phyloP scores from a whole-genome alignment of 2,797 vertebrate species.

The Ficedula albicollis region DNA sequence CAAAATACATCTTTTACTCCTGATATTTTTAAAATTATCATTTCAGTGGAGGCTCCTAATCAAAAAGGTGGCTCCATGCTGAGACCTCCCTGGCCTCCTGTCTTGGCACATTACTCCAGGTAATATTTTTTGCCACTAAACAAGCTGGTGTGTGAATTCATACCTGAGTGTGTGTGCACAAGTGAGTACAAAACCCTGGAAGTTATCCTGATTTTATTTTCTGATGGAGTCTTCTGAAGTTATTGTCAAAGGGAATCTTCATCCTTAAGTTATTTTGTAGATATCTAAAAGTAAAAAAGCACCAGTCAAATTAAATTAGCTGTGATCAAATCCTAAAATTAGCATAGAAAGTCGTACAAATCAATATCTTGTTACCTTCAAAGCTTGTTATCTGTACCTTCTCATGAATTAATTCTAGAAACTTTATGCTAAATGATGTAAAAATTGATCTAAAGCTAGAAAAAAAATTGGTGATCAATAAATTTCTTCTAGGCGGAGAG shows the following conservation, averaged over 20 bases:
- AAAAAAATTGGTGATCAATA: slow-evolving; percentile 71
- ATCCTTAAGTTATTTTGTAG: not conserved
- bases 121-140: not conserved
- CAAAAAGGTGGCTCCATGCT: not conserved
- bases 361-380: slow-evolving; percentile 74
- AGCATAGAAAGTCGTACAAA: slow-evolving; percentile 64
- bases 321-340: slow-evolving; percentile 66
- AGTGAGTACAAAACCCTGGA: not conserved
- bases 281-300: slow-evolving; percentile 35
- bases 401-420: slow-evolving; percentile 65
- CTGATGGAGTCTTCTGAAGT: not conserved
- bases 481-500: slow-evolving; percentile 66
- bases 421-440: slow-evolving; percentile 67
- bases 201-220: not conserved
- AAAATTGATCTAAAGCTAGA: slow-evolving; percentile 69
- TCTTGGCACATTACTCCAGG: not conserved
- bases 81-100: not conserved
- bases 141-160: not conserved
- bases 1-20: not conserved
- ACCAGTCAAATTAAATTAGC: slow-evolving; percentile 70
- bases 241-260: slow-evolving; percentile 10
- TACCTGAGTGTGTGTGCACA: not conserved
- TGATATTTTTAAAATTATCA: not conserved
- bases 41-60: not conserved
- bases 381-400: slow-evolving; percentile 66